Evolutionary conservation across 2,113 vertebrate genomes (phyloP).

Genomic region (Percina caprodes): DNA sequence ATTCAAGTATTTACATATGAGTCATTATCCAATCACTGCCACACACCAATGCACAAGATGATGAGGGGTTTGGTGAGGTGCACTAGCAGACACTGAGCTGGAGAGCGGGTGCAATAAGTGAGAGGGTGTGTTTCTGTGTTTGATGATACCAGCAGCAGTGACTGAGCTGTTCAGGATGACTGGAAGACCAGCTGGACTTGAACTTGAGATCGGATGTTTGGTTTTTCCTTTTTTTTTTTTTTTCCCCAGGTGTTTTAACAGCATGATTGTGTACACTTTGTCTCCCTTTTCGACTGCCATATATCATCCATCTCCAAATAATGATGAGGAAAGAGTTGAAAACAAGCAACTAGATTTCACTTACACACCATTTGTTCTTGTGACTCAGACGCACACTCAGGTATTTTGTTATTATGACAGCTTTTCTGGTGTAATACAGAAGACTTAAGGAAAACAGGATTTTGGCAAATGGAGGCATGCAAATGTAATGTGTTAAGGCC

Average conservation of each 20-base stretch:
- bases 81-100: conserved; percentile 56
- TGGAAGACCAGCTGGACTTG: conserved; percentile 50
- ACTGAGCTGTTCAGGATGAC: conserved; percentile 48
- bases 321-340: conserved; percentile 17
- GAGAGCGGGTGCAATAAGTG: conserved; percentile 62
- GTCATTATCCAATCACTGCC: conserved; percentile 69
- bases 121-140: conserved; percentile 43
- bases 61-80: conserved; percentile 61
- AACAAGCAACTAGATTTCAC: conserved; percentile 1
- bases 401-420: conserved; percentile 12
- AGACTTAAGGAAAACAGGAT: neutral
- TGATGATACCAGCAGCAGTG: conserved; percentile 48
- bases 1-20: conserved; percentile 63
- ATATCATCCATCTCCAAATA: conserved; percentile 10
- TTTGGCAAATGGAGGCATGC: conserved; percentile 15
- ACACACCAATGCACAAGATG: conserved; percentile 67
- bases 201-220: conserved; percentile 47
- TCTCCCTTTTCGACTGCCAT: conserved; percentile 5
- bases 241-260: conserved; percentile 41
- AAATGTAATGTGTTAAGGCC: neutral
- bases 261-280: conserved; percentile 20
- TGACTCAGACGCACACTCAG: conserved; percentile 14
- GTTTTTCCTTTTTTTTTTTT: conserved; percentile 23
- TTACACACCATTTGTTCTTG: conserved; percentile 13
- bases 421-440: neutral